Percentiles rank a stretch among this genome's conserved stretches.
These are phyloP conservation scores for Amphimedon queenslandica DNA, from an alignment of 37 sponge, comb jelly and placozoan genomes.

Conservation along the genomic window DNA sequence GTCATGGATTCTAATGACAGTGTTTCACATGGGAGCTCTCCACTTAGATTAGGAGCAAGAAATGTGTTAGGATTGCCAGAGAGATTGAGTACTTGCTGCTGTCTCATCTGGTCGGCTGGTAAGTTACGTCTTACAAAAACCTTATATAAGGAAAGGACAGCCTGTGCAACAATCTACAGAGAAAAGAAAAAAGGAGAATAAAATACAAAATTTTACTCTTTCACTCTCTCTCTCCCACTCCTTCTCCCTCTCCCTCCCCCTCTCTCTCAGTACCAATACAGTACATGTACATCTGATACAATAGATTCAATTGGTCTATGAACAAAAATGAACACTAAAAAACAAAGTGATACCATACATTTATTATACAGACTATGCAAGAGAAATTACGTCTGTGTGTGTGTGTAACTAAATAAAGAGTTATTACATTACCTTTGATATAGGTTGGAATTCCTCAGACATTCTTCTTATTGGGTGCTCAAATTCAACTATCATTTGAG, in stretches of 20 bases:
- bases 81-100: slow-evolving; percentile 48
- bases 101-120: slow-evolving; percentile 66
- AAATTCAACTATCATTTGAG: slow-evolving; percentile 88
- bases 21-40: slow-evolving; percentile 78
- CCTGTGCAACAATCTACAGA: slow-evolving; percentile 56
- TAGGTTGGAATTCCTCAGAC: slow-evolving; percentile 86
- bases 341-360: no score
- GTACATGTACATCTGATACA: slow-evolving; percentile 6
- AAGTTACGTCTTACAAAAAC: slow-evolving; percentile 63
- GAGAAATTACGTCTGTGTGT: no score
- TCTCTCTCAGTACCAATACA: not conserved
- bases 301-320: no score
- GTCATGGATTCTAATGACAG: slow-evolving; percentile 77
- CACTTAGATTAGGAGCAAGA: slow-evolving; percentile 61
- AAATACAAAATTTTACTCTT: no score
- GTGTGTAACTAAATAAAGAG: not conserved
- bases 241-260: no score
- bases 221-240: no score
- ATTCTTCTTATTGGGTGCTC: slow-evolving; percentile 88
- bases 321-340: no score
- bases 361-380: no score
- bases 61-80: slow-evolving; percentile 52
- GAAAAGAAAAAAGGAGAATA: no score
- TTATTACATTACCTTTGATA: slow-evolving; percentile 47
- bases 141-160: slow-evolving; percentile 68